phyloP scores from a whole-genome alignment of 92 coral and sea anemone genomes.

The Scolanthus callimorphus region DNA sequence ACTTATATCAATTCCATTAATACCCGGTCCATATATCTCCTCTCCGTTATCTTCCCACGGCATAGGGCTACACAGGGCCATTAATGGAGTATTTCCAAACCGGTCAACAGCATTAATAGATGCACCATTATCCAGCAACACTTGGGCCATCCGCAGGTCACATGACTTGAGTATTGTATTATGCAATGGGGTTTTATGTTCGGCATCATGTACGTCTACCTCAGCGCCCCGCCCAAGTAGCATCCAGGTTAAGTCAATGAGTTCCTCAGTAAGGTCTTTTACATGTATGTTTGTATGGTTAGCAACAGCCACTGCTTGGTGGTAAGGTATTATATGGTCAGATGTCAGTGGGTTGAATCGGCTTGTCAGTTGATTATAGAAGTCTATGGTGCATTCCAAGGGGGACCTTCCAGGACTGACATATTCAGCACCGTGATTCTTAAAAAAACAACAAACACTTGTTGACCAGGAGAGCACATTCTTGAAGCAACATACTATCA shows the following conservation, averaged over 20 bases:
- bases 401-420: conserved; percentile 83
- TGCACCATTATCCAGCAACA: conserved; percentile 77
- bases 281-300: conserved; percentile 34
- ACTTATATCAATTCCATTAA: conserved; percentile 41
- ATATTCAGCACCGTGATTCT: conserved; percentile 80
- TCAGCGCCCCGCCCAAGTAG: conserved; percentile 86
- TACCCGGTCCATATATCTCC: conserved; percentile 65
- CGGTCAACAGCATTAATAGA: conserved; percentile 67
- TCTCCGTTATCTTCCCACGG: conserved; percentile 59
- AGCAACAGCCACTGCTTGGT: conserved; percentile 23
- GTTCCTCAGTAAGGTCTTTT: conserved; percentile 65
- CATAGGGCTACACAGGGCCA: conserved; percentile 79
- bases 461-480: too few species aligned
- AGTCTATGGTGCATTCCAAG: conserved; percentile 66
- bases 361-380: conserved; percentile 59
- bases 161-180: conserved; percentile 59
- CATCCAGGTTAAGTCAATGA: conserved; percentile 60
- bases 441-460: too few species aligned
- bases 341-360: conserved; percentile 15
- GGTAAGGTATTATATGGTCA: conserved; percentile 12
- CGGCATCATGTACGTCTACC: conserved; percentile 69
- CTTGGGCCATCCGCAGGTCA: conserved; percentile 72
- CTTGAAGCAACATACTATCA: too few species aligned
- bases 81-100: conserved; percentile 79
- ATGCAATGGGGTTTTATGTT: conserved; percentile 75